phyloP scores from a whole-genome alignment of 92 coral and sea anemone species.

The Epizoanthus ramosus region DNA sequence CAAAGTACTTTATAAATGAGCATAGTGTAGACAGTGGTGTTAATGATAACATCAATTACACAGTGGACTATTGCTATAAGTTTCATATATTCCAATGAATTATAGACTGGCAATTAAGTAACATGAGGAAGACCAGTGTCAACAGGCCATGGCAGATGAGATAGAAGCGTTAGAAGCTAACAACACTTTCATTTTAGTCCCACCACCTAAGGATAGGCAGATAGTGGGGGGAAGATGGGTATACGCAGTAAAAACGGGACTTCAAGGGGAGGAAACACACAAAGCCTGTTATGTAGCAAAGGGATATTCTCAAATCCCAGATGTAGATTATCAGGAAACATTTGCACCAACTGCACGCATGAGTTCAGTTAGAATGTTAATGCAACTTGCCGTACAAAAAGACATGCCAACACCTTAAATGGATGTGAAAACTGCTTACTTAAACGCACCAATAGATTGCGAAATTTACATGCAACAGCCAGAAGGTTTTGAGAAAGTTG shows the following conservation, averaged over 20 bases:
- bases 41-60: slow-evolving; percentile 48
- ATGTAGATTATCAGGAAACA: slow-evolving; percentile 42
- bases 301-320: slow-evolving; percentile 45
- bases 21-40: slow-evolving; percentile 20
- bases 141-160: slow-evolving; percentile 58
- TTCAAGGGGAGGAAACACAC: slow-evolving; percentile 44
- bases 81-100: slow-evolving; percentile 27
- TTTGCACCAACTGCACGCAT: too few relatives aligned
- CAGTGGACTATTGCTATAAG: slow-evolving; percentile 48
- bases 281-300: slow-evolving; percentile 56
- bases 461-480: slow-evolving; percentile 52
- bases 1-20: slow-evolving; percentile 46
- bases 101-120: slow-evolving; percentile 45
- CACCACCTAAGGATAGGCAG: slow-evolving; percentile 57
- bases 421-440: too few relatives aligned
- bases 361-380: too few relatives aligned
- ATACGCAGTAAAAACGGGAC: slow-evolving; percentile 48
- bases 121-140: slow-evolving; percentile 44
- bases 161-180: slow-evolving; percentile 52
- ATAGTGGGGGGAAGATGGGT: too few relatives aligned
- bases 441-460: slow-evolving; percentile 54
- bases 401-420: too few relatives aligned
- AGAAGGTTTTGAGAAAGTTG: slow-evolving; percentile 48
- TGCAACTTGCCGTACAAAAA: too few relatives aligned
- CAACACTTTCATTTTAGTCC: slow-evolving; percentile 51